Percentiles rank a stretch among this genome's conserved stretches.
These are phyloP conservation scores for Poecilia wingei DNA, from an alignment of 2,797 vertebrate genomes.

Conservation along the genomic window DNA sequence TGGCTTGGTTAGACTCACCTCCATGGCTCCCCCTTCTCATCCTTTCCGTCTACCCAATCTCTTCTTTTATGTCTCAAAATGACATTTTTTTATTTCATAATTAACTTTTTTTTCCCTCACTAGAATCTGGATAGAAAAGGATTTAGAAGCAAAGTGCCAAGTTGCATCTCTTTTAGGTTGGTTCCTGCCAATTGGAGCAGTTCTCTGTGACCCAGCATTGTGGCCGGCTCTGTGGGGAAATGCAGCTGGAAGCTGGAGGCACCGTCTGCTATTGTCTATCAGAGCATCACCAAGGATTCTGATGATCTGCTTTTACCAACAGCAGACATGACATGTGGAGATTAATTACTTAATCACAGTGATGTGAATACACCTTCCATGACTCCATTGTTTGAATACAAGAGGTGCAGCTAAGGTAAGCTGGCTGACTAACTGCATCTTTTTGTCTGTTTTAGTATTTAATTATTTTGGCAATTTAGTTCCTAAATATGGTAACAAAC, in stretches of 20 bases:
- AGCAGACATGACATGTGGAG: constrained; percentile 5
- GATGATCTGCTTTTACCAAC: constrained; percentile 5
- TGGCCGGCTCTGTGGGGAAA: constrained; percentile 67
- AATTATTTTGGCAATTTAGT: background rate
- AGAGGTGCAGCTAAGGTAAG: background rate
- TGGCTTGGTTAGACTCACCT: constrained; percentile 67
- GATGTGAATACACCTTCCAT: background rate
- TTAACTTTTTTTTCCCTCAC: constrained; percentile 48
- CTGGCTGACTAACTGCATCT: background rate
- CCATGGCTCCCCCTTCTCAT: constrained; percentile 16
- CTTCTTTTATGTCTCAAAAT: constrained; percentile 67
- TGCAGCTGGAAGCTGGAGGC: constrained; percentile 62
- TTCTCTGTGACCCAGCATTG: constrained; percentile 44
- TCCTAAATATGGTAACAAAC: background rate
- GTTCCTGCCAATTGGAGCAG: constrained; percentile 27
- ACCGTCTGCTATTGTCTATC: constrained; percentile 40
- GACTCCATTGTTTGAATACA: background rate
- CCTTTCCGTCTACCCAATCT: constrained; percentile 35
- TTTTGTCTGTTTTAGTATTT: background rate
- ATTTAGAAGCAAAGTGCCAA: constrained; percentile 51
- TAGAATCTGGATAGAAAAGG: constrained; percentile 9
- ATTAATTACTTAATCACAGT: background rate
- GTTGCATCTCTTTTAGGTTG: constrained; percentile 30
- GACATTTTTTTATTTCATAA: constrained; percentile 72
- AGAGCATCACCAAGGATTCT: constrained; percentile 45